These are phyloP conservation scores for Peromyscus californicus DNA, from an alignment of 2,113 vertebrate species.

Conservation along the genomic window DNA sequence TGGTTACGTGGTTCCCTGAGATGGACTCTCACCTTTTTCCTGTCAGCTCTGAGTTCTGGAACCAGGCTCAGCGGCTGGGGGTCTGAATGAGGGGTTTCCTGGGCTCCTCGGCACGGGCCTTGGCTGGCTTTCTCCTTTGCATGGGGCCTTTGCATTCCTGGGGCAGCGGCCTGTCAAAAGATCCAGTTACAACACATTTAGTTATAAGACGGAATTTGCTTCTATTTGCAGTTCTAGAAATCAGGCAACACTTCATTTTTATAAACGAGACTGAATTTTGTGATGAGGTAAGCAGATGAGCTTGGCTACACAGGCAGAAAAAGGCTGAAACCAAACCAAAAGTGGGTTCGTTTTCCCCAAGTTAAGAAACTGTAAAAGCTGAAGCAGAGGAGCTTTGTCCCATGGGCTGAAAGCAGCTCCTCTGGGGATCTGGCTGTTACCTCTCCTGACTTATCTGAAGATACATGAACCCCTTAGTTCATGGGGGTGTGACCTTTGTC, in stretches of 20 bases:
- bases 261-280: not conserved
- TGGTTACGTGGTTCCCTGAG: not conserved
- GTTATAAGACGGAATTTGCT: not conserved
- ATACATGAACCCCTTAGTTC: not conserved
- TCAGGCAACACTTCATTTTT: not conserved
- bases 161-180: not conserved
- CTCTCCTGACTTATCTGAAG: not conserved
- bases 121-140: not conserved
- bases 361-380: not conserved
- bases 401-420: not conserved
- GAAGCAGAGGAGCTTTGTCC: not conserved
- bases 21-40: not conserved
- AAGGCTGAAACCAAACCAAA: not conserved
- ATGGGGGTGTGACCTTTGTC: not conserved
- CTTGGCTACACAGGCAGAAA: not conserved
- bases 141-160: not conserved
- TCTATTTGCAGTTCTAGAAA: constrained; percentile 23
- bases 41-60: not conserved
- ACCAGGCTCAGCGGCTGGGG: not conserved
- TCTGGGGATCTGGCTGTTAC: not conserved
- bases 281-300: not conserved
- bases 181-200: not conserved
- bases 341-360: not conserved
- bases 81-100: not conserved
- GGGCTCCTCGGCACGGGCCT: not conserved